Conservation (phyloP, 2,888 invertebrate genomes). For the Stenodema calcarata region DNA sequence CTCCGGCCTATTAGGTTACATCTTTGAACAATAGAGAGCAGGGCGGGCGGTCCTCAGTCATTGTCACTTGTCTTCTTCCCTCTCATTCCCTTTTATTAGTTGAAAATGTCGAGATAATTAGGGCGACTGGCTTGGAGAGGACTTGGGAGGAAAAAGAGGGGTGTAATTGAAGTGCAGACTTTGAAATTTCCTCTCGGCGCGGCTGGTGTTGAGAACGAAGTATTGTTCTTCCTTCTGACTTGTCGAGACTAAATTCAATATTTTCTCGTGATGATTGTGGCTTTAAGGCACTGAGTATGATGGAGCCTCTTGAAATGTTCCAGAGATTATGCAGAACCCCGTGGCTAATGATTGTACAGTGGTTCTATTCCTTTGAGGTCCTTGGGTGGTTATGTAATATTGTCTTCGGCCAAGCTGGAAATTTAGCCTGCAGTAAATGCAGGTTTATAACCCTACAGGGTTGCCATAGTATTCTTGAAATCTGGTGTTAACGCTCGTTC, state of each 20-base stretch:
- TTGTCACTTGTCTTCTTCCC: slow-evolving; percentile 21
- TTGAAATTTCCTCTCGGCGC: neutral
- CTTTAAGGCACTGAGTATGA: neutral
- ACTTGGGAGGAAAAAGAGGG: neutral
- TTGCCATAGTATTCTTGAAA: too few species aligned
- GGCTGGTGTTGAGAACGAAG: neutral
- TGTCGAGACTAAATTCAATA: neutral
- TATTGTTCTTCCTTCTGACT: neutral
- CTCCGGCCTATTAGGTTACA: slow-evolving; percentile 8
- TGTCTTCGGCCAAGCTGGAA: too few species aligned
- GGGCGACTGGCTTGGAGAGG: neutral
- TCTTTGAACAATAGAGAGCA: slow-evolving; percentile 1
- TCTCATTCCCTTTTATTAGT: slow-evolving; percentile 10
- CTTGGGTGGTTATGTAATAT: too few species aligned
- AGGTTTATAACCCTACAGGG: too few species aligned
- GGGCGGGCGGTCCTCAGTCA: neutral
- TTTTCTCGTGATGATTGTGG: neutral
- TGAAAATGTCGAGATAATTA: slow-evolving; percentile 39
- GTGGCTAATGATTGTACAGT: too few species aligned
- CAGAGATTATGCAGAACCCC: neutral
- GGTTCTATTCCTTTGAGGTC: too few species aligned
- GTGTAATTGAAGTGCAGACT: neutral
- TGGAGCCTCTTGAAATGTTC: neutral
- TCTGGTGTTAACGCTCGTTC: too few species aligned
- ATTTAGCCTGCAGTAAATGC: too few species aligned